phyloP scores from a whole-genome alignment of 2,113 vertebrate species.

The Saccopteryx bilineata region DNA sequence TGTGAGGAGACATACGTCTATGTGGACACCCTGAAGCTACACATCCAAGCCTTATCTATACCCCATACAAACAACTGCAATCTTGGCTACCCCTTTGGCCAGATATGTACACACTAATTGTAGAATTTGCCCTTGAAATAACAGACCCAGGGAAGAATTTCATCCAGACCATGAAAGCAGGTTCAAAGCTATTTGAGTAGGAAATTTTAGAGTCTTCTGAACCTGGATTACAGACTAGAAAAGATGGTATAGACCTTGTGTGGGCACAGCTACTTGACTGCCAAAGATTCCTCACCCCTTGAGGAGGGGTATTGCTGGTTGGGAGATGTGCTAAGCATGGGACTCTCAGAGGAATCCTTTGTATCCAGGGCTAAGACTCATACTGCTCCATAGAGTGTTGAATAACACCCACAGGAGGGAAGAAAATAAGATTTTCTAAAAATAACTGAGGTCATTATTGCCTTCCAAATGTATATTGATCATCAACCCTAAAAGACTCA shows the following conservation, averaged over 20 bases:
- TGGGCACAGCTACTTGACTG: neutral
- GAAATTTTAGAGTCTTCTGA: neutral
- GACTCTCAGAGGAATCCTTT: neutral
- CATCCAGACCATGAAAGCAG: neutral
- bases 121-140: neutral
- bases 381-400: neutral
- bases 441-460: slow-evolving; percentile 51
- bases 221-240: neutral
- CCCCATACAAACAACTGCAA: neutral
- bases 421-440: slow-evolving; percentile 63
- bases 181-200: neutral
- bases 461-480: slow-evolving; percentile 46
- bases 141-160: neutral
- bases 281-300: neutral
- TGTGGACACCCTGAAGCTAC: fast-evolving
- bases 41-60: neutral
- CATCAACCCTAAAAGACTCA: slow-evolving; percentile 44
- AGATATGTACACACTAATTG: neutral
- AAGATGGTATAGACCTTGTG: neutral
- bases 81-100: neutral
- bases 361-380: neutral
- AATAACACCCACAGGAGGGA: neutral
- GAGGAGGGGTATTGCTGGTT: neutral
- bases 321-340: neutral
- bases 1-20: neutral